A percentile compares a stretch with the other conserved stretches of the same genome.
Conservation (phyloP, 2,113 vertebrate genomes). For the Tretioscincus oriximinensis region DNA sequence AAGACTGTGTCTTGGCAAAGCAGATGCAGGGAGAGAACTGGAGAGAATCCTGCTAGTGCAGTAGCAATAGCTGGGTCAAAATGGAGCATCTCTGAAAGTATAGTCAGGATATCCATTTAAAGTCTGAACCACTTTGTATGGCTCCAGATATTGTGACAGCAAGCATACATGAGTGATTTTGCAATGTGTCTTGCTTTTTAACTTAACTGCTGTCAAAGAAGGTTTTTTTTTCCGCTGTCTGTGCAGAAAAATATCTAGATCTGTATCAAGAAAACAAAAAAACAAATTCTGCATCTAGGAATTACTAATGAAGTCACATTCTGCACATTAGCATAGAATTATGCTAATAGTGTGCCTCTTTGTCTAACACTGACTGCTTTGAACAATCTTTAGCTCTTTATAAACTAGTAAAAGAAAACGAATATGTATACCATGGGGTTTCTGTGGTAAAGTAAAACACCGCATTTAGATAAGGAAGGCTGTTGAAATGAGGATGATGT, state of each 20-base stretch:
- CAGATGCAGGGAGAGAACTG: too few relatives aligned
- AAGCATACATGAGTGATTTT: background rate
- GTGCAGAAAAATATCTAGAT: background rate
- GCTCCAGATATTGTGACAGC: background rate
- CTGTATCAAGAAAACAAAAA: background rate
- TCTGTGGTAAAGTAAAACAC: slow-evolving; percentile 9
- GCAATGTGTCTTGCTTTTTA: background rate
- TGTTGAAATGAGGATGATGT: background rate
- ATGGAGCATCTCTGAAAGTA: background rate
- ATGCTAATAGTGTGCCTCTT: slow-evolving; percentile 14
- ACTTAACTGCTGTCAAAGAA: background rate
- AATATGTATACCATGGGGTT: slow-evolving; percentile 16
- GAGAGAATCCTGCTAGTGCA: background rate
- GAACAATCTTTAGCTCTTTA: slow-evolving; percentile 16
- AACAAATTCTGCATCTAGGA: background rate
- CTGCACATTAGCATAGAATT: slow-evolving; percentile 2
- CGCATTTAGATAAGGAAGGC: background rate
- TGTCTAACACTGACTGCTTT: slow-evolving; percentile 15
- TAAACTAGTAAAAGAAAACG: slow-evolving; percentile 4
- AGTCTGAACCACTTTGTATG: background rate
- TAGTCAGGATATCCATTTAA: background rate
- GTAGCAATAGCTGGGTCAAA: background rate
- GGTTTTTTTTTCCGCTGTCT: background rate
- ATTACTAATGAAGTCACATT: slow-evolving; percentile 4
- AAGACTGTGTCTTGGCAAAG: background rate